Evolutionary conservation across 2,797 vertebrate genomes (phyloP).

Genomic region (Clarias pachynema): DNA sequence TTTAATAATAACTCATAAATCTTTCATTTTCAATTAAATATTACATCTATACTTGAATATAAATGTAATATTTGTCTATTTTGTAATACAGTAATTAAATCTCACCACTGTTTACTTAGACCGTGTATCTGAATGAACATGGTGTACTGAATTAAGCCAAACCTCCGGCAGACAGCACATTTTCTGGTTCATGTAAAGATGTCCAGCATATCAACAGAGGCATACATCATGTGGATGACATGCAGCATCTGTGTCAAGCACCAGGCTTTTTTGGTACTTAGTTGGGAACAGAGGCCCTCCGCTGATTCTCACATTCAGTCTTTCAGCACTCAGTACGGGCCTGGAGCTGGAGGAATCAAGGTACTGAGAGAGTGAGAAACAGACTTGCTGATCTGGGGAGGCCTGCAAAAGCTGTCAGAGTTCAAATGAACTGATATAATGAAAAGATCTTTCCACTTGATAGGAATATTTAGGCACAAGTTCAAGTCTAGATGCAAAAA

Average conservation of each 20-base stretch:
- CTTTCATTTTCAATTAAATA: background rate
- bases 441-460: background rate
- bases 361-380: slow-evolving; percentile 69
- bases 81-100: background rate
- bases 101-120: background rate
- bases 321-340: slow-evolving; percentile 77
- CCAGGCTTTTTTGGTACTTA: slow-evolving; percentile 58
- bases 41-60: background rate
- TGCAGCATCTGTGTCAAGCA: slow-evolving; percentile 62
- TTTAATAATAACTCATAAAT: background rate
- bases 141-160: slow-evolving; percentile 75
- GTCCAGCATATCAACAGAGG: slow-evolving; percentile 74
- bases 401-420: slow-evolving; percentile 10
- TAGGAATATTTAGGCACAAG: background rate
- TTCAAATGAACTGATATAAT: slow-evolving; percentile 11
- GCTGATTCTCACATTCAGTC: slow-evolving; percentile 69
- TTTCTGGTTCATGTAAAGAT: slow-evolving; percentile 90
- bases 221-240: slow-evolving; percentile 80
- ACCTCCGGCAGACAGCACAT: slow-evolving; percentile 85
- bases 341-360: slow-evolving; percentile 59
- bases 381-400: slow-evolving; percentile 27
- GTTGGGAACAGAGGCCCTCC: slow-evolving; percentile 64
- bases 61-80: background rate
- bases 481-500: background rate
- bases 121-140: slow-evolving; percentile 45